Conservation (phyloP, 2,888 invertebrate genomes). For the Metopia argyrocephala region DNA sequence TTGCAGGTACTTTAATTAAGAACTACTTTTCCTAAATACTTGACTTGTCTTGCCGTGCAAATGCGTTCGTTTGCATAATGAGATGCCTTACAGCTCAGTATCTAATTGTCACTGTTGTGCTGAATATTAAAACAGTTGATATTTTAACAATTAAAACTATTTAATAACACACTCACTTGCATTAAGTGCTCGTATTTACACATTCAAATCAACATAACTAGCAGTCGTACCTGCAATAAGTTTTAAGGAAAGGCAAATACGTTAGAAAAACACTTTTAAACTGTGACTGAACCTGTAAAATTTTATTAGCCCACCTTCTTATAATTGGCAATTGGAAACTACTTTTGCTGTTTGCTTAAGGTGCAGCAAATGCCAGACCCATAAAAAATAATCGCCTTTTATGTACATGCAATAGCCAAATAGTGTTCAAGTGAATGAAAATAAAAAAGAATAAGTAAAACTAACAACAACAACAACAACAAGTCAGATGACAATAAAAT, state of each 20-base stretch:
- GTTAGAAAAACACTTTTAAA: slow-evolving; percentile 25
- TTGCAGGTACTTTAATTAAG: not conserved
- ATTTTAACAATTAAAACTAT: slow-evolving; percentile 48
- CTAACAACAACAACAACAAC: not conserved
- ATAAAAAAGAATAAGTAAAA: not conserved
- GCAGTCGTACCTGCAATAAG: slow-evolving; percentile 1
- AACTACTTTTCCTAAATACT: not conserved
- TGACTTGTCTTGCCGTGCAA: not conserved
- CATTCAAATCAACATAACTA: slow-evolving; percentile 3
- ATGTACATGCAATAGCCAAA: not conserved
- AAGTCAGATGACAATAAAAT: slow-evolving; percentile 14
- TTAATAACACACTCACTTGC: slow-evolving; percentile 33
- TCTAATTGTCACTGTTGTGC: slow-evolving; percentile 20
- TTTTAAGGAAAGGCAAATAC: slow-evolving; percentile 57
- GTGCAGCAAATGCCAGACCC: slow-evolving; percentile 1
- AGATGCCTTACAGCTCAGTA: slow-evolving; percentile 16
- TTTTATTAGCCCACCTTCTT: slow-evolving; percentile 61
- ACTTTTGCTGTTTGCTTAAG: not conserved
- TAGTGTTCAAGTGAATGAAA: not conserved
- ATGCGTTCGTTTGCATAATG: slow-evolving; percentile 29
- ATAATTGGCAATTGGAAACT: slow-evolving; percentile 46
- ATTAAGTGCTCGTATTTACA: slow-evolving; percentile 9
- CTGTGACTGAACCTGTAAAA: slow-evolving; percentile 55
- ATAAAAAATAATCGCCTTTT: not conserved
- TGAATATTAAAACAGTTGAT: slow-evolving; percentile 2